phyloP scores from a whole-genome alignment of 1,140 invertebrate genomes.

The Euglossa dilemma region DNA sequence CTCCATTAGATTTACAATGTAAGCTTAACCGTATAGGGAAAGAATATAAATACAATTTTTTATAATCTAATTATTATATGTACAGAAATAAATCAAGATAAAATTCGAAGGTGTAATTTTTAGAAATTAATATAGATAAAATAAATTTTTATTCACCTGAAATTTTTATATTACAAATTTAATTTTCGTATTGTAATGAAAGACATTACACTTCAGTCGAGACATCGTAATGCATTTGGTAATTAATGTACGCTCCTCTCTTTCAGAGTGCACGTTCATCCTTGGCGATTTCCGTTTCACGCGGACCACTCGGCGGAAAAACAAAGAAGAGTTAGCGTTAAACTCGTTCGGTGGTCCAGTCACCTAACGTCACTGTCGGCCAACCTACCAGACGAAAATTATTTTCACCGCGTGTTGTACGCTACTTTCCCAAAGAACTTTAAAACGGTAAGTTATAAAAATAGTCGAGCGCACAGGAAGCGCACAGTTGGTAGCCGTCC shows the following conservation, averaged over 20 bases:
- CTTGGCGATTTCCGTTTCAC: neutral
- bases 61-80: too few relatives aligned
- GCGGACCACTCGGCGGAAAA: neutral
- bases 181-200: too few relatives aligned
- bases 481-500: slow-evolving; percentile 11
- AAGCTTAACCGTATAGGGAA: too few relatives aligned
- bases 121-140: too few relatives aligned
- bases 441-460: slow-evolving; percentile 41
- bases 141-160: too few relatives aligned
- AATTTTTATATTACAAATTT: too few relatives aligned
- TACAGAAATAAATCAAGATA: too few relatives aligned
- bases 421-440: slow-evolving; percentile 23
- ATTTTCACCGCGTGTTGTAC: slow-evolving; percentile 37
- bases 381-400: slow-evolving; percentile 39
- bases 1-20: too few relatives aligned
- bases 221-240: too few relatives aligned
- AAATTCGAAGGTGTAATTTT: too few relatives aligned
- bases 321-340: neutral
- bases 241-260: neutral
- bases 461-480: slow-evolving; percentile 22
- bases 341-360: slow-evolving; percentile 44
- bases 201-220: neutral
- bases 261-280: too few relatives aligned
- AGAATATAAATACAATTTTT: neutral
- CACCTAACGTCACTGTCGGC: slow-evolving; percentile 51